phyloP scores from a whole-genome alignment of 2,113 vertebrate genomes.

The Nothocercus nigrocapillus region DNA sequence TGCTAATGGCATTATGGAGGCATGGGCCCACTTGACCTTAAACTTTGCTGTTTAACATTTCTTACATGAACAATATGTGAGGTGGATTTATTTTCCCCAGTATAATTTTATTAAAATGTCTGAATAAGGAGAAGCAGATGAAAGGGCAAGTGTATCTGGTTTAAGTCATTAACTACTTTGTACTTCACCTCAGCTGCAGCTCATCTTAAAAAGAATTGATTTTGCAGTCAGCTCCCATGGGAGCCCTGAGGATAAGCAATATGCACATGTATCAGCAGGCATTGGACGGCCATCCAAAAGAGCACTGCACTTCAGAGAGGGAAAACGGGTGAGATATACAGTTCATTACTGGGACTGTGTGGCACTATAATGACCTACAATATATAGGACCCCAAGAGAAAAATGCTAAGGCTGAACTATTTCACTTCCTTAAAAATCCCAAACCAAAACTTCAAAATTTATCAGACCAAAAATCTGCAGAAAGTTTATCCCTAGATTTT shows the following conservation, averaged over 20 bases:
- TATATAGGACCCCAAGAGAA: background rate
- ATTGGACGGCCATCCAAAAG: background rate
- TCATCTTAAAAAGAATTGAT: background rate
- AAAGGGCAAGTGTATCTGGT: background rate
- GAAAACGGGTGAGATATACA: fast-evolving
- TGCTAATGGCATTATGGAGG: background rate
- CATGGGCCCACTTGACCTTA: background rate
- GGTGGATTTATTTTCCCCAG: background rate
- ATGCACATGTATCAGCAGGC: fast-evolving
- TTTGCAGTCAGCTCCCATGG: background rate
- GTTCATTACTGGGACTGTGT: fast-evolving
- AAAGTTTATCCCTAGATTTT: background rate
- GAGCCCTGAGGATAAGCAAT: background rate
- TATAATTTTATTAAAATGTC: background rate
- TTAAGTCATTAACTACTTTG: background rate
- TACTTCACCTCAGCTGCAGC: background rate
- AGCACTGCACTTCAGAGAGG: fast-evolving
- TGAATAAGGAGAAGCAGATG: background rate
- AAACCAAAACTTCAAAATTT: background rate
- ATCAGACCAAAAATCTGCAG: background rate
- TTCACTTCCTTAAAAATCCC: background rate
- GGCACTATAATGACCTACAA: background rate
- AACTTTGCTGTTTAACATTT: background rate
- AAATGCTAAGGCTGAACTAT: background rate
- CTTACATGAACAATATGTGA: background rate